Evolutionary conservation across 2,888 invertebrate genomes (phyloP).

Genomic region (Pandemis cinnamomeana): DNA sequence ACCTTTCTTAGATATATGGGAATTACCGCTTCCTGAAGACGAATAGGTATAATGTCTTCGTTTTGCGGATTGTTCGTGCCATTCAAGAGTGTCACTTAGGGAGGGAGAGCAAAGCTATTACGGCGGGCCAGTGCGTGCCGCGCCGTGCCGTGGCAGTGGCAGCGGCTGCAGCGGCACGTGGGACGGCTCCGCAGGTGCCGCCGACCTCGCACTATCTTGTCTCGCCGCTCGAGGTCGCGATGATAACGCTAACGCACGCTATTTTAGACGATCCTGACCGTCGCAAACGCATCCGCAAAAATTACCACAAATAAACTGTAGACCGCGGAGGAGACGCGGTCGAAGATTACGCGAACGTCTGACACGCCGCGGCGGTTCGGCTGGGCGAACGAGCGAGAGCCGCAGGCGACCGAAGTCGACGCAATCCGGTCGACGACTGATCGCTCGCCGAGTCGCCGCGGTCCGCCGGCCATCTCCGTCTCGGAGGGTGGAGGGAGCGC

Average conservation of each 20-base stretch:
- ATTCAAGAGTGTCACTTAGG: background rate
- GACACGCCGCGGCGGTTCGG: conserved; percentile 52
- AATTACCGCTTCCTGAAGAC: background rate
- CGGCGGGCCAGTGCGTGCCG: conserved; percentile 2
- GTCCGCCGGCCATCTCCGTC: conserved; percentile 42
- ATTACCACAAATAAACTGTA: conserved; percentile 68
- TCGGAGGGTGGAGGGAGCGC: conserved; percentile 44
- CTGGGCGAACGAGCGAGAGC: conserved; percentile 47
- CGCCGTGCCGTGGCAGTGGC: background rate
- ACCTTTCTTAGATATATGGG: too few relatives aligned
- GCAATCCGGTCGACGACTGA: conserved; percentile 79
- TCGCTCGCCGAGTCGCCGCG: conserved; percentile 53
- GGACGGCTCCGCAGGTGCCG: conserved; percentile 75
- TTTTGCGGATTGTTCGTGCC: background rate
- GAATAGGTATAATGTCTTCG: background rate
- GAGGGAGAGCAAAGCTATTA: background rate
- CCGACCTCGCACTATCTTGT: conserved; percentile 82
- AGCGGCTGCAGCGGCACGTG: conserved; percentile 61
- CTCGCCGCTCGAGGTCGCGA: conserved; percentile 79
- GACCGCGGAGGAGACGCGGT: conserved; percentile 56
- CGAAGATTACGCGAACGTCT: conserved; percentile 55
- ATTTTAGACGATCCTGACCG: conserved; percentile 74
- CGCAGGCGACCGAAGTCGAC: conserved; percentile 71
- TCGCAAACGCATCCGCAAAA: conserved; percentile 72
- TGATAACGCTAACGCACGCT: conserved; percentile 83